These are phyloP conservation scores for Ennomos fuscantarius DNA, from an alignment of 2,888 invertebrate genomes.

Conservation along the genomic window DNA sequence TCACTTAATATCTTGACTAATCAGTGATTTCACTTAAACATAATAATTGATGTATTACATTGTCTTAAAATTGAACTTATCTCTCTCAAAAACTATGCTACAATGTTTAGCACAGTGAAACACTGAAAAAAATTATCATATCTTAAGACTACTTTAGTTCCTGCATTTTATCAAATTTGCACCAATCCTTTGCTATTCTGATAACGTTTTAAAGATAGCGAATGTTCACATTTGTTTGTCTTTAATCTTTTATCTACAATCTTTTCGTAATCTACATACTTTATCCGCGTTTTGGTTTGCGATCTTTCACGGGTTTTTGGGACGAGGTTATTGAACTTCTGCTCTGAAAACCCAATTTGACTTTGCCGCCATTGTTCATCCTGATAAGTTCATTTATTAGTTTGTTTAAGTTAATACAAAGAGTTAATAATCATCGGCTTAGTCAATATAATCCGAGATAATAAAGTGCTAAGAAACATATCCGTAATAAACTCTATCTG, in stretches of 20 bases:
- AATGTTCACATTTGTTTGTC: conserved; percentile 35
- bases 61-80: background rate
- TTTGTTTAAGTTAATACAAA: conserved; percentile 12
- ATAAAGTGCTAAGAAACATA: conserved; percentile 11
- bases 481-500: conserved; percentile 9
- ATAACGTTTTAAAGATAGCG: conserved; percentile 50
- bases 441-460: conserved; percentile 14
- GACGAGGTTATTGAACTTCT: conserved; percentile 21
- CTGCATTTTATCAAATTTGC: conserved; percentile 58
- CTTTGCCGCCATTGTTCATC: conserved; percentile 4
- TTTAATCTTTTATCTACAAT: conserved; percentile 16
- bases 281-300: conserved; percentile 12
- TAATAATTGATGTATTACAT: background rate
- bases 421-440: background rate
- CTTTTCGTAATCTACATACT: conserved; percentile 9
- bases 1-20: conserved; percentile 36
- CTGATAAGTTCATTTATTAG: conserved; percentile 16
- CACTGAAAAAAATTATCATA: conserved; percentile 44
- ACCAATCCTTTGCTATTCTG: conserved; percentile 53
- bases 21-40: conserved; percentile 10
- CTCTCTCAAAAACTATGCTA: background rate
- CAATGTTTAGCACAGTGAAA: conserved; percentile 27
- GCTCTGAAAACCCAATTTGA: conserved; percentile 16
- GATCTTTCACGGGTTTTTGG: conserved; percentile 15
- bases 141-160: conserved; percentile 58